Evolutionary conservation across 2,113 vertebrate genomes (phyloP), one percentile per base, ranked within the genome.

Genomic region (Saccopteryx bilineata): DNA sequence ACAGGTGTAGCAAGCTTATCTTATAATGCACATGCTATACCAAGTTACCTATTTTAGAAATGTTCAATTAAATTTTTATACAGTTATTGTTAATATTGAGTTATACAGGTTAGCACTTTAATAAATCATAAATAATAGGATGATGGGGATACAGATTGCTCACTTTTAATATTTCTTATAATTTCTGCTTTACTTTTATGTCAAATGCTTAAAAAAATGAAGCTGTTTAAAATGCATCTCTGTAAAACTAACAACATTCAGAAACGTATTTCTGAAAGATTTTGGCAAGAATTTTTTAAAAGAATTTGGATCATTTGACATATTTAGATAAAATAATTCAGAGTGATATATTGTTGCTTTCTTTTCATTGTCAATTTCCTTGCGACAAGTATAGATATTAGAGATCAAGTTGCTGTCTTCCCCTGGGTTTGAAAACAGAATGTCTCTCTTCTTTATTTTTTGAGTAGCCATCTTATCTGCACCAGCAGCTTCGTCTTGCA

Each of bases 391-490:
- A 93, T 46, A 66, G n/a, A 81, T 91, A 78, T 50, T 72, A 93
- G 60, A 95, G 80, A 92, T 76, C 85, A 58, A 56, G 15, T 63
- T 80, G 48, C 71, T 94, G 61, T 92, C 82, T 97, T 68, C 74
- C 24, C 28, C 18, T 58, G n/a, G 46, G 39, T 89, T 95, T 95
- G 74, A 82, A 92, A 96, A 80, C 50, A 94, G 79, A 89, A 80
- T 33, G 8, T 33, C 17, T 96, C 71, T 68, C 46, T 13, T 96
- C 93, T 95, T 79, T 33, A 54, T 68, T 93, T 97, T 69, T 89
- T 60, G 48, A 93, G 95, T 84, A 80, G 74, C 79, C 85, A 90
- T 96, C 65, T 86, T 96, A 83, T 95, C 82, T 94, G 21, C 19
- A 63, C 74, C 26, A 78, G 46, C 15, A 92, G 88, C 33, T 93